phyloP scores from a whole-genome alignment of 2,888 invertebrate species.

The Ectropis crepuscularia region DNA sequence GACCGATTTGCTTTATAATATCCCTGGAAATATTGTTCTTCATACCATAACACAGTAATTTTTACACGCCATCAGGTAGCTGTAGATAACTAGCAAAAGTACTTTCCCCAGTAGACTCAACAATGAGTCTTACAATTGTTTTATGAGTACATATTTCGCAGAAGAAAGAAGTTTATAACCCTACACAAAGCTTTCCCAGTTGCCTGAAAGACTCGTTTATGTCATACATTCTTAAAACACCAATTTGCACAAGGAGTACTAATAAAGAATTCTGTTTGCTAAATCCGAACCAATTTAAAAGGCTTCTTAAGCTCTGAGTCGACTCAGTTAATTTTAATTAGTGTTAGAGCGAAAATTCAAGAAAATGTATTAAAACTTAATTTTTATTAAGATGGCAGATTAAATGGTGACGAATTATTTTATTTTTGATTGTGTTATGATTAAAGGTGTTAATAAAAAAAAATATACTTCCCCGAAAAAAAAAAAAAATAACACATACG shows the following conservation, averaged over 20 bases:
- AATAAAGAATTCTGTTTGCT: conserved; percentile 21
- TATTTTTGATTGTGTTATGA: too few species aligned
- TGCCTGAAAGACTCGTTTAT: conserved; percentile 15
- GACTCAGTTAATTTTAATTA: conserved; percentile 18
- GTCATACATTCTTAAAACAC: conserved; percentile 25
- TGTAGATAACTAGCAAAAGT: too few species aligned
- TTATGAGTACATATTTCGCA: too few species aligned
- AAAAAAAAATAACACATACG: too few species aligned
- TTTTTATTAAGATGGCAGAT: neutral
- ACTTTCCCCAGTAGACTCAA: too few species aligned
- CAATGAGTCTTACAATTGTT: too few species aligned
- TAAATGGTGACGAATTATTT: neutral
- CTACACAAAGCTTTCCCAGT: neutral
- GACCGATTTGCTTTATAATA: too few species aligned
- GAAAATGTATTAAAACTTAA: conserved; percentile 5
- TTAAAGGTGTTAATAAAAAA: too few species aligned
- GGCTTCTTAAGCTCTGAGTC: neutral
- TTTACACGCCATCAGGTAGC: too few species aligned
- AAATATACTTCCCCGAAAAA: too few species aligned
- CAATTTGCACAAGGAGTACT: conserved; percentile 18
- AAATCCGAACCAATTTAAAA: conserved; percentile 15
- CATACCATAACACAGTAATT: too few species aligned
- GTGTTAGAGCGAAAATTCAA: neutral
- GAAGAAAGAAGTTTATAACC: neutral
- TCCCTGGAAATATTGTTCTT: too few species aligned